phyloP scores from a whole-genome alignment of 2,113 vertebrate genomes.

The Okapia johnstoni region DNA sequence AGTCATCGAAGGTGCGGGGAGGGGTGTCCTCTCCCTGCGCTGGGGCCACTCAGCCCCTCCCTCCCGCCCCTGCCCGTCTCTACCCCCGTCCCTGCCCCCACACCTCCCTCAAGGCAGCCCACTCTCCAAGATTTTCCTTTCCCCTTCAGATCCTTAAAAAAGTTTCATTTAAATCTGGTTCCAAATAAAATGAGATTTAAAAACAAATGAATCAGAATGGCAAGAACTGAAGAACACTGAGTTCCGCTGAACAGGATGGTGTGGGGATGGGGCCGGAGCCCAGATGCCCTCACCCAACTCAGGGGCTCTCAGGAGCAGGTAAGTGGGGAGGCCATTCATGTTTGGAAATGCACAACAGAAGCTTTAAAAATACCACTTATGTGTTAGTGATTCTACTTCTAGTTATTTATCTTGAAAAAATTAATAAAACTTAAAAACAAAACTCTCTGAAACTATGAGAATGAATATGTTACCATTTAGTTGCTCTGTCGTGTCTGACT shows the following conservation, averaged over 20 bases:
- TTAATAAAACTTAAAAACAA: neutral
- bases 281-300: neutral
- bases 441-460: neutral
- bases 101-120: no score
- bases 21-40: neutral
- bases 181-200: neutral
- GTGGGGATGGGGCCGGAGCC: neutral
- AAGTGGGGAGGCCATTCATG: accelerated
- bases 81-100: neutral
- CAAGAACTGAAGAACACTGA: neutral
- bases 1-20: accelerated
- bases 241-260: neutral
- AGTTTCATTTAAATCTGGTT: neutral
- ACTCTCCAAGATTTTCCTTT: neutral
- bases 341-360: neutral
- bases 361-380: neutral
- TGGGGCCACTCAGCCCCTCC: neutral
- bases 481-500: neutral
- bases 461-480: neutral
- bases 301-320: neutral
- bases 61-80: no score
- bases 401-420: neutral
- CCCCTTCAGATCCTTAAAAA: neutral
- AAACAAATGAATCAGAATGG: neutral
- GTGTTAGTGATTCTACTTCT: neutral